These are phyloP conservation scores for Digitonthophagus gazella DNA, from an alignment of 2,888 invertebrate species.

Conservation along the genomic window DNA sequence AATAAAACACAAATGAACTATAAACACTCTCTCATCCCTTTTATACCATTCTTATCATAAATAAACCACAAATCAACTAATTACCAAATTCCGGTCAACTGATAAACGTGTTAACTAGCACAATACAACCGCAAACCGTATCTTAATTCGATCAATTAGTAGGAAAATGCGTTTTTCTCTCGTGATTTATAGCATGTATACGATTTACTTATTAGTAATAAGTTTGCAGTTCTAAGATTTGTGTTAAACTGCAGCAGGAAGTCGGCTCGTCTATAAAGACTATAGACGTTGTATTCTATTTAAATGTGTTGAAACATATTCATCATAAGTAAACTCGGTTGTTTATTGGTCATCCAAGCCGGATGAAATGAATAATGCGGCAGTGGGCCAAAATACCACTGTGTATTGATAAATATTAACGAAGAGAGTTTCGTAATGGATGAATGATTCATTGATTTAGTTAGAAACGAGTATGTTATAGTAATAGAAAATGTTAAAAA, in stretches of 20 bases:
- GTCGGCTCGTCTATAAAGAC: too few species aligned
- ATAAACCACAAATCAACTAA: conserved; percentile 16
- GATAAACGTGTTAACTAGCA: not conserved
- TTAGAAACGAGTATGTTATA: not conserved
- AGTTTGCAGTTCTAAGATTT: not conserved
- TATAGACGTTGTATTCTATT: too few species aligned
- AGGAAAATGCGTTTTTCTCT: not conserved
- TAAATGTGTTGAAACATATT: too few species aligned
- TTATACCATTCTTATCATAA: conserved; percentile 3
- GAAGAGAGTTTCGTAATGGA: not conserved
- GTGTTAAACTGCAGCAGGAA: not conserved
- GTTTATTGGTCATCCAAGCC: not conserved
- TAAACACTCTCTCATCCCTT: not conserved
- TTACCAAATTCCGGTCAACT: conserved; percentile 9
- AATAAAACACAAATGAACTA: not conserved
- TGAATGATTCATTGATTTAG: not conserved
- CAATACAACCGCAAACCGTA: conserved; percentile 9
- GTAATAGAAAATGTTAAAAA: too few species aligned
- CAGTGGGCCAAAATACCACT: not conserved
- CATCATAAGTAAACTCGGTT: too few species aligned
- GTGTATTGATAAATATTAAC: not conserved
- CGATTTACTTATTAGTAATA: too few species aligned
- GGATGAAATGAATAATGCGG: not conserved
- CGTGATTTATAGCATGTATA: not conserved
- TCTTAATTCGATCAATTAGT: not conserved